Conservation (phyloP, 2,888 invertebrate species). For the Alentia gelatinosa region DNA sequence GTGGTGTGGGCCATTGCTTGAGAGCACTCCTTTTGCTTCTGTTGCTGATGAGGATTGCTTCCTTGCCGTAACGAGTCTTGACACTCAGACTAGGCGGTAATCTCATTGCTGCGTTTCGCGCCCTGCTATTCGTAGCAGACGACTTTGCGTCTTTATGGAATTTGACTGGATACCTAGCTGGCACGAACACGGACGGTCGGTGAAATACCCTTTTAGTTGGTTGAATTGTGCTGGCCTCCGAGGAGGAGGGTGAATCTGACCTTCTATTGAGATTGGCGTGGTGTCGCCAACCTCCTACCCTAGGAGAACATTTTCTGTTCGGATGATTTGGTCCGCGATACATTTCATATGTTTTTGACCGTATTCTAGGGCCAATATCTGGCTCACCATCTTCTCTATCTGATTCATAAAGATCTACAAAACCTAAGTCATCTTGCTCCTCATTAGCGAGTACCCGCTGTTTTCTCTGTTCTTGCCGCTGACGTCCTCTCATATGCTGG, state of each 20-base stretch:
- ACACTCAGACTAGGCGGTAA: neutral
- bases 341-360: neutral
- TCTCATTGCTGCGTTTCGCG: neutral
- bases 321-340: neutral
- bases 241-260: neutral
- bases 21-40: neutral
- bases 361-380: neutral
- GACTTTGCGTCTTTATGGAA: neutral
- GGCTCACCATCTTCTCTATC: neutral
- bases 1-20: slow-evolving; percentile 9
- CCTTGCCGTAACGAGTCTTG: neutral
- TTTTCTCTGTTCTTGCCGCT: neutral
- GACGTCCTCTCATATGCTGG: neutral
- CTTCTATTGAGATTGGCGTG: neutral
- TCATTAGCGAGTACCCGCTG: neutral
- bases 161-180: neutral
- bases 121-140: neutral
- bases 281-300: neutral
- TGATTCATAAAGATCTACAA: neutral
- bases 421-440: slow-evolving; percentile 12
- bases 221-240: neutral
- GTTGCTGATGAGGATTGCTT: neutral
- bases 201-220: neutral
- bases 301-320: neutral
- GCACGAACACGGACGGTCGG: neutral